phyloP scores from a whole-genome alignment of 2,113 vertebrate species.

The Circaetus gallicus region DNA sequence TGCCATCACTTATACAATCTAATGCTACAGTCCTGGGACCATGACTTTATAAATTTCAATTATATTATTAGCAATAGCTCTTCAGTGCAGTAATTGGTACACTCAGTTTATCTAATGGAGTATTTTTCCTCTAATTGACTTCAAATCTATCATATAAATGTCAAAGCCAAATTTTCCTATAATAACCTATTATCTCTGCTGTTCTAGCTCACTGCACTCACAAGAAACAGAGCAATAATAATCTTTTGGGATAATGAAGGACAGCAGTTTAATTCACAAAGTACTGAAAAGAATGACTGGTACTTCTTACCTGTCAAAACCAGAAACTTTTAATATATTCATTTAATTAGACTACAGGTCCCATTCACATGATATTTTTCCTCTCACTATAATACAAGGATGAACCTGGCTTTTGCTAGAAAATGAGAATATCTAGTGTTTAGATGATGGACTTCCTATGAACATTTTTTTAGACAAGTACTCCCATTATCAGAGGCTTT shows the following conservation, averaged over 20 bases:
- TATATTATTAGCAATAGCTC: slow-evolving; percentile 71
- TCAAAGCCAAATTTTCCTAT: slow-evolving; percentile 76
- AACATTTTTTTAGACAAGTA: background rate
- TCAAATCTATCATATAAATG: slow-evolving; percentile 77
- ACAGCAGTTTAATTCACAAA: slow-evolving; percentile 59
- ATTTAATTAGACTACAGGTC: slow-evolving; percentile 26
- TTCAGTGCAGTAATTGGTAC: slow-evolving; percentile 72
- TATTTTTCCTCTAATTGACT: slow-evolving; percentile 82
- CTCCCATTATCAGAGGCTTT: slow-evolving; percentile 1
- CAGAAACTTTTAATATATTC: slow-evolving; percentile 54
- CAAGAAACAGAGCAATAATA: slow-evolving; percentile 64
- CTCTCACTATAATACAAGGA: background rate
- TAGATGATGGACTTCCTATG: background rate
- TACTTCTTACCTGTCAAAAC: slow-evolving; percentile 39
- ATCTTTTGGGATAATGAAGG: slow-evolving; percentile 62
- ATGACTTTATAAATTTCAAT: slow-evolving; percentile 74
- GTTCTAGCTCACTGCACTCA: slow-evolving; percentile 72
- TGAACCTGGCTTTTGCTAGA: background rate
- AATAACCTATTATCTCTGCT: slow-evolving; percentile 76
- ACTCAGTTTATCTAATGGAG: slow-evolving; percentile 74
- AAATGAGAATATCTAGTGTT: slow-evolving; percentile 1
- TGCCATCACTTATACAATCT: slow-evolving; percentile 28
- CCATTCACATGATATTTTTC: background rate
- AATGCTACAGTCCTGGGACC: slow-evolving; percentile 41
- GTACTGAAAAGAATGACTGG: slow-evolving; percentile 30